Evolutionary conservation across 2,797 vertebrate species (phyloP).

Genomic region (Scolopax bukidnonensis): DNA sequence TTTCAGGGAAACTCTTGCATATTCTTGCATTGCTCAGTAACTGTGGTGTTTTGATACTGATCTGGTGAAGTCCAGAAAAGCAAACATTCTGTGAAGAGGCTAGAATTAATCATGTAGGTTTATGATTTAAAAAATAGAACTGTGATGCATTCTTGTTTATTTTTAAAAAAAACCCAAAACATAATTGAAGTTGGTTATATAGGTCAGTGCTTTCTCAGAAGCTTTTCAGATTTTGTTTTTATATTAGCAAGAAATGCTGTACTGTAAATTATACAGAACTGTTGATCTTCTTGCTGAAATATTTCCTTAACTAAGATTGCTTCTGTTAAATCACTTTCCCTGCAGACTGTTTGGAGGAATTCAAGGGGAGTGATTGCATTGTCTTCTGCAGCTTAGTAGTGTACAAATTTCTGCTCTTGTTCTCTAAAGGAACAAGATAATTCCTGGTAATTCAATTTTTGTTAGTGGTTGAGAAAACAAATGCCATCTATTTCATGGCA

Average conservation of each 20-base stretch:
- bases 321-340: neutral
- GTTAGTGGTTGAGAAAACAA: neutral
- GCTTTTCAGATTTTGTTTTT: neutral
- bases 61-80: neutral
- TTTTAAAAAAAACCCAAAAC: neutral
- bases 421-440: neutral
- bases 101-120: neutral
- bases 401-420: neutral
- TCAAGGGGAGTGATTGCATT: neutral
- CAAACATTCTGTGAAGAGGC: neutral
- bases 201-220: neutral
- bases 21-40: neutral
- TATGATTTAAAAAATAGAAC: neutral
- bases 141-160: neutral
- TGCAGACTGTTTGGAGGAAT: neutral
- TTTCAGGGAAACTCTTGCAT: neutral
- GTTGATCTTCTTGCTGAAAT: slow-evolving; percentile 10
- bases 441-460: neutral
- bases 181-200: neutral
- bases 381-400: neutral
- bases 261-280: neutral
- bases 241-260: neutral
- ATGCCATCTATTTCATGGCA: neutral
- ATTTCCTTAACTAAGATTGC: neutral
- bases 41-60: neutral